These are phyloP conservation scores for Platyscapa corneri DNA, from an alignment of 1,140 invertebrate genomes.

Conservation along the genomic window DNA sequence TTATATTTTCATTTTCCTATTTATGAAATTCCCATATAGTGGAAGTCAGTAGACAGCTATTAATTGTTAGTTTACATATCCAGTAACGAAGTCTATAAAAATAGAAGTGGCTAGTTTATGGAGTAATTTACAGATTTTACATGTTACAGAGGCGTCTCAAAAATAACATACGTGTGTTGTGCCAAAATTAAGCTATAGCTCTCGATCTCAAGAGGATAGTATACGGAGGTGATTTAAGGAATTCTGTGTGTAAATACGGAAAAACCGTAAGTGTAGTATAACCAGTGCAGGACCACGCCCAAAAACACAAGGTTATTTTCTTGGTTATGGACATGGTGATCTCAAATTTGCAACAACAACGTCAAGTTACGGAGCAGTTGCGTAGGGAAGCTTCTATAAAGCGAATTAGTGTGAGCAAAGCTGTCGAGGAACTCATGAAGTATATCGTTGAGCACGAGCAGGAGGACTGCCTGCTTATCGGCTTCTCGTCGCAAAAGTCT, in stretches of 20 bases:
- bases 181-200: not conserved
- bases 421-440: conserved; percentile 94
- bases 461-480: conserved; percentile 95
- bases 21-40: too few relatives aligned
- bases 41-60: too few relatives aligned
- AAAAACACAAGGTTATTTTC: conserved; percentile 81
- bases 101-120: not conserved
- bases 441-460: conserved; percentile 94
- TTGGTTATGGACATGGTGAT: conserved; percentile 91
- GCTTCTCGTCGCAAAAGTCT: conserved; percentile 95
- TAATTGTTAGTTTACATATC: not conserved
- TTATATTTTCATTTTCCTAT: too few relatives aligned
- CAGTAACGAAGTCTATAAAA: not conserved
- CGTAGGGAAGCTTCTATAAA: conserved; percentile 92
- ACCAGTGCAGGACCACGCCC: conserved; percentile 57
- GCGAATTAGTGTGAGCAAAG: conserved; percentile 90
- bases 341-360: conserved; percentile 92
- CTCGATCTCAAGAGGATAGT: not conserved
- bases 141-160: not conserved
- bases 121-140: not conserved
- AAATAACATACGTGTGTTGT: not conserved
- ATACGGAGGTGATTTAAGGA: not conserved
- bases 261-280: not conserved
- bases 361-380: conserved; percentile 94
- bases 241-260: not conserved